phyloP scores from a whole-genome alignment of 2,113 vertebrate species.

The Sylvietta virens region DNA sequence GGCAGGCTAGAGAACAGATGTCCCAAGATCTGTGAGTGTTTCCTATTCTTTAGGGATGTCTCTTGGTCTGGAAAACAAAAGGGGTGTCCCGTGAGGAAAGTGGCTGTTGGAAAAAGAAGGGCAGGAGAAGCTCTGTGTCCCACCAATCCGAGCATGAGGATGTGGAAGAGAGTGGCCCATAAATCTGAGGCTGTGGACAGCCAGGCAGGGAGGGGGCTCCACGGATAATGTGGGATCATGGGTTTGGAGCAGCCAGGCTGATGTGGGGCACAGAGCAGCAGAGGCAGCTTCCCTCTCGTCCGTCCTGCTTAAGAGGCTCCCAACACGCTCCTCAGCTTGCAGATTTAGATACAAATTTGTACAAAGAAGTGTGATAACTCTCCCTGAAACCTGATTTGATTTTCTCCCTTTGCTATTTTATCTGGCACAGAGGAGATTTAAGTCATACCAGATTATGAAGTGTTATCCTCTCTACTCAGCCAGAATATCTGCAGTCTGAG shows the following conservation, averaged over 20 bases:
- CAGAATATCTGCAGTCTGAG: background rate
- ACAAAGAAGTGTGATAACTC: conserved; percentile 20
- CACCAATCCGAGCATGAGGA: rapidly evolving
- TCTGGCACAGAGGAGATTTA: conserved; percentile 11
- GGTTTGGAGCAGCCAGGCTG: background rate
- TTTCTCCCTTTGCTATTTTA: background rate
- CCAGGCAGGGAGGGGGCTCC: background rate
- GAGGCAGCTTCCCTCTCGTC: background rate
- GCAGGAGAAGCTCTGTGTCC: background rate
- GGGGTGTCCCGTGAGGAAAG: background rate
- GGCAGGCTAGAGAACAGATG: background rate
- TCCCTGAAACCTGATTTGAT: conserved; percentile 39
- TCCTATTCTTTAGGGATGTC: background rate
- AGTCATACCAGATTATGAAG: conserved; percentile 6
- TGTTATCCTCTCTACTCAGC: conserved; percentile 10
- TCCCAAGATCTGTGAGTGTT: background rate
- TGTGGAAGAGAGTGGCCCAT: background rate
- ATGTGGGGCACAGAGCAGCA: background rate
- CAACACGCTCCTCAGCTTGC: background rate
- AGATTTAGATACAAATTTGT: conserved; percentile 18
- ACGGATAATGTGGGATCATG: rapidly evolving
- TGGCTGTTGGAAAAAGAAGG: background rate
- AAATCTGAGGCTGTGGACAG: background rate
- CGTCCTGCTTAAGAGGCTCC: background rate
- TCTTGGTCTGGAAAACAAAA: background rate